Conservation (phyloP, 2,797 vertebrate species). For the Poecilia wingei region DNA sequence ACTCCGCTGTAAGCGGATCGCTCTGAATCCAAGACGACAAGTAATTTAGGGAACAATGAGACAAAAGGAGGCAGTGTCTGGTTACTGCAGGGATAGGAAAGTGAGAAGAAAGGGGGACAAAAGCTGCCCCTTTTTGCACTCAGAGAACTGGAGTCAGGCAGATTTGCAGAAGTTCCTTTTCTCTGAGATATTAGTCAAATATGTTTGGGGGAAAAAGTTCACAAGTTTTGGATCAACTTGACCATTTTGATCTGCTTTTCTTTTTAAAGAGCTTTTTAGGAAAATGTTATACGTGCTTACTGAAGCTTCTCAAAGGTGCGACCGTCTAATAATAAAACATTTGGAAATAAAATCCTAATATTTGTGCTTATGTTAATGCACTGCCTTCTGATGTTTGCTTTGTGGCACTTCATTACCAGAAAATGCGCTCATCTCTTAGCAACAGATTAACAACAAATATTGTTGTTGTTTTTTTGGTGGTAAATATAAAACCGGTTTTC, state of each 20-base stretch:
- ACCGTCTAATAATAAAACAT: background rate
- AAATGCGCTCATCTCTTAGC: no score
- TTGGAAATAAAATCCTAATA: background rate
- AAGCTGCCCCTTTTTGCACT: constrained; percentile 65
- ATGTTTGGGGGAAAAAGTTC: constrained; percentile 33
- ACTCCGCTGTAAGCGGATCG: constrained; percentile 55
- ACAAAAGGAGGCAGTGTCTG: constrained; percentile 68
- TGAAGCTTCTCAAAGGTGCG: background rate
- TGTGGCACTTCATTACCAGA: no score
- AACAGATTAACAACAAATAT: no score
- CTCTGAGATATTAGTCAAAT: constrained; percentile 28
- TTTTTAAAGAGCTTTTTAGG: background rate
- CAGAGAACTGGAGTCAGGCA: constrained; percentile 46
- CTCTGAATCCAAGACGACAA: constrained; percentile 58
- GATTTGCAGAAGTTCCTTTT: constrained; percentile 31
- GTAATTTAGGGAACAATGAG: constrained; percentile 72
- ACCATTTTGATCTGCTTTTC: constrained; percentile 42
- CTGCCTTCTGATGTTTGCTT: no score
- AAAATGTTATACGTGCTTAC: background rate
- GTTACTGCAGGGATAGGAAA: constrained; percentile 68
- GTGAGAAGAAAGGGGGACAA: constrained; percentile 68
- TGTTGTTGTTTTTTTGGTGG: no score
- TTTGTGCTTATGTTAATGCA: no score
- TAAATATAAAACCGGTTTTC: no score
- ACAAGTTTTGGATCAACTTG: constrained; percentile 42